These are phyloP conservation scores for Rhyacophila brunnea DNA, from an alignment of 1,140 invertebrate species.

Conservation along the genomic window DNA sequence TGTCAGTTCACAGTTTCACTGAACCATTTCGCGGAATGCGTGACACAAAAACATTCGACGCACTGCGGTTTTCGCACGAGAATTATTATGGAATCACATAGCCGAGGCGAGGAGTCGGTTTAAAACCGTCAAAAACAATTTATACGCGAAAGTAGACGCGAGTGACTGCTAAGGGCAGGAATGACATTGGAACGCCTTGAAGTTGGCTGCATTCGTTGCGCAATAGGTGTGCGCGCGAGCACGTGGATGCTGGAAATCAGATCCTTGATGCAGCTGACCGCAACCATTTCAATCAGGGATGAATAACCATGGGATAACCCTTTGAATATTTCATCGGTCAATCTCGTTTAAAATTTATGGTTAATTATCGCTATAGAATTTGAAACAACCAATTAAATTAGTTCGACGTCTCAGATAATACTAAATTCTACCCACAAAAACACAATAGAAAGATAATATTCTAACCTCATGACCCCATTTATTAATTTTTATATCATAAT, in stretches of 20 bases:
- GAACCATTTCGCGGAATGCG: conserved; percentile 4
- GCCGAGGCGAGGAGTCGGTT: not conserved
- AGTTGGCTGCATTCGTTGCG: conserved; percentile 19
- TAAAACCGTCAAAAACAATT: conserved; percentile 3
- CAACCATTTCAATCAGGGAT: too few relatives aligned
- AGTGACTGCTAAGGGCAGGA: conserved; percentile 7
- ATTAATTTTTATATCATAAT: too few relatives aligned
- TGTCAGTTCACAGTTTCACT: conserved; percentile 12
- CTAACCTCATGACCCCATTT: too few relatives aligned
- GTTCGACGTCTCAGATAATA: too few relatives aligned
- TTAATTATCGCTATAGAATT: too few relatives aligned
- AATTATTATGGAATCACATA: conserved; percentile 7
- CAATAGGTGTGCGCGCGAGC: conserved; percentile 18
- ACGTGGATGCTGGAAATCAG: conserved; percentile 11
- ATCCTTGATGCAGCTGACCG: not conserved
- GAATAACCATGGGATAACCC: too few relatives aligned
- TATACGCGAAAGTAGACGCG: conserved; percentile 13
- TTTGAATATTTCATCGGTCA: too few relatives aligned
- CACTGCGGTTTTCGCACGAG: not conserved
- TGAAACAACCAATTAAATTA: too few relatives aligned
- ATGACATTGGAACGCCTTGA: conserved; percentile 21
- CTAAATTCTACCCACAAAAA: too few relatives aligned
- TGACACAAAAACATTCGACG: conserved; percentile 12
- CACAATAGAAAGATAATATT: too few relatives aligned
- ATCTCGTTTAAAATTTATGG: too few relatives aligned